A percentile compares a stretch with the other conserved stretches of the same genome.
Conservation (phyloP, 1,140 invertebrate genomes). For the Luehdorfia chinensis region DNA sequence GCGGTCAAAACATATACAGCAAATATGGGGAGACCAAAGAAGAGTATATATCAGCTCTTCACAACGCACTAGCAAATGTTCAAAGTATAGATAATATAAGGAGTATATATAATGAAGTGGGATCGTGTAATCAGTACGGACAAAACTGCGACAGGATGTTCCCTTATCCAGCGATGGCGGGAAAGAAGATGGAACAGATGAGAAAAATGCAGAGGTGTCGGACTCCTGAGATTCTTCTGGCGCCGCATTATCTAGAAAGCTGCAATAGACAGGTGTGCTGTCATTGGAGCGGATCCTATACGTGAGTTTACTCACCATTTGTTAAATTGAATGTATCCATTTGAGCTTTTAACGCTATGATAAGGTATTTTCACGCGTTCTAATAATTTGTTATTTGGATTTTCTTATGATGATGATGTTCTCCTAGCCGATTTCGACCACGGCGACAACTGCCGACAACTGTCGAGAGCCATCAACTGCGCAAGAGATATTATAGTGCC, state of each 20-base stretch:
- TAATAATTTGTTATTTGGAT: too few relatives aligned
- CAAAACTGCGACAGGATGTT: constrained; percentile 53
- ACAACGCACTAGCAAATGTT: constrained; percentile 41
- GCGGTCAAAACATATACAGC: constrained; percentile 29
- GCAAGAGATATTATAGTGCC: too few relatives aligned
- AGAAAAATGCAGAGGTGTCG: constrained; percentile 78
- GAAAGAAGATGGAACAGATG: constrained; percentile 57
- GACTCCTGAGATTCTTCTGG: constrained; percentile 86
- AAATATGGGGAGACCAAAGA: constrained; percentile 47
- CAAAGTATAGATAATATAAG: constrained; percentile 50
- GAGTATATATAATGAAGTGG: constrained; percentile 37
- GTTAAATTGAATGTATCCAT: constrained; percentile 1
- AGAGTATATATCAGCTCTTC: constrained; percentile 48
- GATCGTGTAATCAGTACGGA: constrained; percentile 37
- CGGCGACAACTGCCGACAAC: too few relatives aligned
- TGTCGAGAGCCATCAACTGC: too few relatives aligned
- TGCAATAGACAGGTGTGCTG: constrained; percentile 66
- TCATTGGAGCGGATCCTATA: constrained; percentile 70
- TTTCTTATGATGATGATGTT: too few relatives aligned
- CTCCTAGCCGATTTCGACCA: too few relatives aligned
- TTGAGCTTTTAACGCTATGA: neutral
- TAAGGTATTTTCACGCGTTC: too few relatives aligned
- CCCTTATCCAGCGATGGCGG: constrained; percentile 34
- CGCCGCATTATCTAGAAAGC: constrained; percentile 82
- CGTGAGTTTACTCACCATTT: too few relatives aligned